Conservation (phyloP, 1,140 invertebrate species). For the Tetragonula clypearis region DNA sequence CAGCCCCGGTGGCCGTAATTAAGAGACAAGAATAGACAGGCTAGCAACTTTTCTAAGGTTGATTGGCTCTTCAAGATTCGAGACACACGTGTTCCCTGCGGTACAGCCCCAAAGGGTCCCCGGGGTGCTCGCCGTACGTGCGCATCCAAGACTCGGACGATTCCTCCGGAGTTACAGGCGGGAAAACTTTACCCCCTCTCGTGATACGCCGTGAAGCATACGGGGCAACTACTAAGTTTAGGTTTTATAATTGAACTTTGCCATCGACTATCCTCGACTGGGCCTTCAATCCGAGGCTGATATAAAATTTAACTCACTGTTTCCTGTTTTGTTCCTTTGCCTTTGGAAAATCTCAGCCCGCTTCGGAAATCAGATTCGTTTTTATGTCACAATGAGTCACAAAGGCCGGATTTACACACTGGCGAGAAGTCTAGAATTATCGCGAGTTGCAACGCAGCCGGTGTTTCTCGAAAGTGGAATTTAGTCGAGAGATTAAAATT, state of each 20-base stretch:
- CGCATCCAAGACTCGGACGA: slow-evolving; percentile 17
- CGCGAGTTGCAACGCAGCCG: no score
- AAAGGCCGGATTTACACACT: no score
- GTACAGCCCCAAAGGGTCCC: slow-evolving; percentile 23
- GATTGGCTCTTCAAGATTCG: slow-evolving; percentile 49
- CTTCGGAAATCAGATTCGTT: no score
- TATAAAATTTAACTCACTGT: no score
- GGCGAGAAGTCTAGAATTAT: no score
- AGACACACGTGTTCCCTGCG: slow-evolving; percentile 25
- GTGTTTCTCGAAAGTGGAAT: no score
- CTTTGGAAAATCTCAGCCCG: no score
- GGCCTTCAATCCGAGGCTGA: no score
- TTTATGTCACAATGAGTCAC: no score
- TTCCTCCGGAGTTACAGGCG: slow-evolving; percentile 19
- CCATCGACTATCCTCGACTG: background rate
- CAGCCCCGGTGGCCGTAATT: slow-evolving; percentile 24
- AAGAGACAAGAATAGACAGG: slow-evolving; percentile 25
- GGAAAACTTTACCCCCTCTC: background rate
- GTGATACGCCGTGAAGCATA: background rate
- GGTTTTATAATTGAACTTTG: background rate
- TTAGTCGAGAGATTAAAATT: no score
- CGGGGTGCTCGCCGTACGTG: slow-evolving; percentile 12
- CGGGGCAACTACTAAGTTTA: background rate
- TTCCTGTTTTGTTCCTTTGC: no score
- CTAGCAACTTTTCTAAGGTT: slow-evolving; percentile 34